Evolutionary conservation across 2,113 vertebrate genomes (phyloP).

Genomic region (Ranitomeya variabilis): DNA sequence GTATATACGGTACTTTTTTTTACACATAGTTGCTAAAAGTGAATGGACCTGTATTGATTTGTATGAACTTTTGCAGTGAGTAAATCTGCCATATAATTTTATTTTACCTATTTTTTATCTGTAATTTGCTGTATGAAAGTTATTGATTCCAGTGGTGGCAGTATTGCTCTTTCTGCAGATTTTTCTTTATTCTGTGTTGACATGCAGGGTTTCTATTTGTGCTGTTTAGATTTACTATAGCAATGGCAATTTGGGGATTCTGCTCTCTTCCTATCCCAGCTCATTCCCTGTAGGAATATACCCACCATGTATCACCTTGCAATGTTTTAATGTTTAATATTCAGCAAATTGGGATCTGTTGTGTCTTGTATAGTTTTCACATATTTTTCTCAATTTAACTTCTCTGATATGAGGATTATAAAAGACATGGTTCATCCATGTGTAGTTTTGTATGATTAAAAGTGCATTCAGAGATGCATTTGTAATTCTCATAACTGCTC

Average conservation of each 20-base stretch:
- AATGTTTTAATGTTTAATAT: background rate
- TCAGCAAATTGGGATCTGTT: background rate
- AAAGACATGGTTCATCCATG: too few relatives aligned
- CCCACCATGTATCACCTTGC: background rate
- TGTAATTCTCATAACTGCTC: too few relatives aligned
- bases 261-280: background rate
- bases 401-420: too few relatives aligned
- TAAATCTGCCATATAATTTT: background rate
- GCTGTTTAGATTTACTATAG: background rate
- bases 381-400: too few relatives aligned
- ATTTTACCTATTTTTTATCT: background rate
- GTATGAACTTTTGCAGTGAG: background rate
- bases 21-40: too few relatives aligned
- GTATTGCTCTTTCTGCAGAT: slow-evolving; percentile 9
- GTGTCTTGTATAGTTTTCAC: too few relatives aligned
- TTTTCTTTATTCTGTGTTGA: background rate
- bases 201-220: background rate
- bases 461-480: too few relatives aligned
- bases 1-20: too few relatives aligned
- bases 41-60: too few relatives aligned
- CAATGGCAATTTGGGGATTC: background rate
- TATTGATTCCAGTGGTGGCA: slow-evolving; percentile 15
- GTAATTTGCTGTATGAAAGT: background rate
- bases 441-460: too few relatives aligned
- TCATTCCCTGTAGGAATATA: too few relatives aligned